These are phyloP conservation scores for Anabas testudineus DNA, from an alignment of 2,797 vertebrate genomes.

Conservation along the genomic window DNA sequence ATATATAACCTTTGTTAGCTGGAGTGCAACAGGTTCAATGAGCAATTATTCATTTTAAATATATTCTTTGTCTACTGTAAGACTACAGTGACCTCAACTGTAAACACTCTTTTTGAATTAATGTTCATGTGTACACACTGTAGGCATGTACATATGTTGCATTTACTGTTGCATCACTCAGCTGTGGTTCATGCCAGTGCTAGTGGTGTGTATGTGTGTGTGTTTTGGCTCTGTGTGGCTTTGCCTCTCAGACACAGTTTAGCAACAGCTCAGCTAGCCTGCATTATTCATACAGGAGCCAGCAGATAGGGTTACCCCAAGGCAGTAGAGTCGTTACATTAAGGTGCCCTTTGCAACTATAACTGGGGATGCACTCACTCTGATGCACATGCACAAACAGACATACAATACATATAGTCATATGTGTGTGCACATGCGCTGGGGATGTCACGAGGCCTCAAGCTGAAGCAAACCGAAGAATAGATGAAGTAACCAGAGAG, in stretches of 20 bases:
- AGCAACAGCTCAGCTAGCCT: constrained; percentile 84
- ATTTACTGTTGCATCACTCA: constrained; percentile 18
- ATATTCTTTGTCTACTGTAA: neutral
- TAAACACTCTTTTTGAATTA: neutral
- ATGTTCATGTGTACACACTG: too few relatives aligned
- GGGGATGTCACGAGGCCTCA: constrained; percentile 14
- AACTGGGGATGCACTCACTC: constrained; percentile 70
- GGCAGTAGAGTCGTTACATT: constrained; percentile 81
- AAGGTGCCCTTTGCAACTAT: constrained; percentile 81
- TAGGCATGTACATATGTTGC: neutral
- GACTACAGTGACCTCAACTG: neutral
- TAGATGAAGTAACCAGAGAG: constrained; percentile 70
- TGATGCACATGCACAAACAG: constrained; percentile 41
- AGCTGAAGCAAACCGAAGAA: constrained; percentile 26
- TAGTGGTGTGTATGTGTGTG: constrained; percentile 61
- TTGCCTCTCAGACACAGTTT: constrained; percentile 88
- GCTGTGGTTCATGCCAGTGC: constrained; percentile 39
- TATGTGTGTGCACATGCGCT: constrained; percentile 20
- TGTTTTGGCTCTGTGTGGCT: constrained; percentile 81
- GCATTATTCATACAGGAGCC: constrained; percentile 91
- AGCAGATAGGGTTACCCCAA: constrained; percentile 90
- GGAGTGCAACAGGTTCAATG: neutral
- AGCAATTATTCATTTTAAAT: neutral
- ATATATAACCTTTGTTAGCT: neutral
- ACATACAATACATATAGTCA: constrained; percentile 34